These are phyloP conservation scores for Pyrocoelia pectoralis DNA, from an alignment of 2,888 invertebrate species.

Conservation along the genomic window DNA sequence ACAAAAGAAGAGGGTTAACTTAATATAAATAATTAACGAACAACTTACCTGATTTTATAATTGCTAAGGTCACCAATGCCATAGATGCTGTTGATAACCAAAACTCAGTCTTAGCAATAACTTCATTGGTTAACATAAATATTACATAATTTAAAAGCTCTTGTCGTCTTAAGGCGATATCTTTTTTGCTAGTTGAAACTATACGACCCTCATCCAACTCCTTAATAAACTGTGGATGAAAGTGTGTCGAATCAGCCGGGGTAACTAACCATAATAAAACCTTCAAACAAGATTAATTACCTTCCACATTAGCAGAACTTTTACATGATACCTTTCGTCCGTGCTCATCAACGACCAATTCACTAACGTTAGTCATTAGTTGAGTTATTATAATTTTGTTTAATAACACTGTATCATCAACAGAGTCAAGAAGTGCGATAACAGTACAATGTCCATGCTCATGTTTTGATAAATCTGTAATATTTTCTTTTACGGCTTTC, in stretches of 20 bases:
- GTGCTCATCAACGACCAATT: conserved; percentile 78
- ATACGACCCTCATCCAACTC: conserved; percentile 78
- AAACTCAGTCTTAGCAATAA: conserved; percentile 65
- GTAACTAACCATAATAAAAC: conserved; percentile 85
- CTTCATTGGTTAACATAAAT: conserved; percentile 47
- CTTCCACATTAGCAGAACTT: not conserved
- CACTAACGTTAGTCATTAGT: conserved; percentile 71
- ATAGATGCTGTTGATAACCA: conserved; percentile 76
- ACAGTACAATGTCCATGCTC: conserved; percentile 88
- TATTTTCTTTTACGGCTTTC: conserved; percentile 87
- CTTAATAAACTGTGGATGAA: conserved; percentile 82
- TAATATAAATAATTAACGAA: too few relatives aligned
- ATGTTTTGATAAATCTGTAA: conserved; percentile 80
- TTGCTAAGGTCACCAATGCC: conserved; percentile 73
- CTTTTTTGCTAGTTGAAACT: conserved; percentile 78
- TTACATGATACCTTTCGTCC: conserved; percentile 88
- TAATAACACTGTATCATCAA: conserved; percentile 92
- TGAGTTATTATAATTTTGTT: conserved; percentile 82
- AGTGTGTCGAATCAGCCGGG: conserved; percentile 80
- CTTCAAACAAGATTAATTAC: conserved; percentile 49
- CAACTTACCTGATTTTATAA: conserved; percentile 69
- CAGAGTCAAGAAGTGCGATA: conserved; percentile 83
- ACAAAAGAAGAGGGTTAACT: too few relatives aligned
- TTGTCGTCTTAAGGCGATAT: conserved; percentile 68
- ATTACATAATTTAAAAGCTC: conserved; percentile 66